phyloP scores from a whole-genome alignment of 1,140 invertebrate genomes.

The Akabosia matsudoensis region DNA sequence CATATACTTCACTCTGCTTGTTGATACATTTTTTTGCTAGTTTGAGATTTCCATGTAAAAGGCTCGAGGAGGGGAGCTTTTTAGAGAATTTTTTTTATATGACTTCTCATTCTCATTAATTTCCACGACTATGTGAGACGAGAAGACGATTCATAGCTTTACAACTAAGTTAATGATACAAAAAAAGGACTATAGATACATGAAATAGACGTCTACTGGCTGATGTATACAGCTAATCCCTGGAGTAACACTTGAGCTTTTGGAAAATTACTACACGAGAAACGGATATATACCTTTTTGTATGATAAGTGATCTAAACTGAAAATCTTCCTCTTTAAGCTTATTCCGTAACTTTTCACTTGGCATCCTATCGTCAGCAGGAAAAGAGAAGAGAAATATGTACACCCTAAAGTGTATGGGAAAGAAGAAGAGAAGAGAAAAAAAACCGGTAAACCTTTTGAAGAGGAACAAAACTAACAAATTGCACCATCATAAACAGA shows the following conservation, averaged over 20 bases:
- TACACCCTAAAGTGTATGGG: not conserved
- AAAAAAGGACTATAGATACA: no score
- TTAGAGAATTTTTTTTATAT: conserved; percentile 12
- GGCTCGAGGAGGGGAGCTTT: not conserved
- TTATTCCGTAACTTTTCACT: conserved; percentile 20
- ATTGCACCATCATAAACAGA: conserved; percentile 20
- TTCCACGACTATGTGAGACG: conserved; percentile 4
- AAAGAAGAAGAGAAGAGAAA: not conserved
- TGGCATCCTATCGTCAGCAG: not conserved
- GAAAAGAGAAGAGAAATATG: not conserved
- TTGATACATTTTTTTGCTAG: conserved; percentile 13
- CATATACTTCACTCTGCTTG: no score
- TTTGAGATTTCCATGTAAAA: conserved; percentile 2
- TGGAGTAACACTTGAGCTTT: conserved; percentile 8
- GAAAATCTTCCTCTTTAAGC: conserved; percentile 1
- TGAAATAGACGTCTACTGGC: no score
- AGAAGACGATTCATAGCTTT: not conserved
- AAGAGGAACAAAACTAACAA: conserved; percentile 17
- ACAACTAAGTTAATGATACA: not conserved
- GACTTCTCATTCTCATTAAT: conserved; percentile 25
- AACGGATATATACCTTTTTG: no score
- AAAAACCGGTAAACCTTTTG: no score
- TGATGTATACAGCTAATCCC: conserved; percentile 13
- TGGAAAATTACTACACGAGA: no score
- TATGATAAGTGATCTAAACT: conserved; percentile 17